Evolutionary conservation across 2,888 invertebrate species (phyloP).

Genomic region (Anarsia innoxiella): DNA sequence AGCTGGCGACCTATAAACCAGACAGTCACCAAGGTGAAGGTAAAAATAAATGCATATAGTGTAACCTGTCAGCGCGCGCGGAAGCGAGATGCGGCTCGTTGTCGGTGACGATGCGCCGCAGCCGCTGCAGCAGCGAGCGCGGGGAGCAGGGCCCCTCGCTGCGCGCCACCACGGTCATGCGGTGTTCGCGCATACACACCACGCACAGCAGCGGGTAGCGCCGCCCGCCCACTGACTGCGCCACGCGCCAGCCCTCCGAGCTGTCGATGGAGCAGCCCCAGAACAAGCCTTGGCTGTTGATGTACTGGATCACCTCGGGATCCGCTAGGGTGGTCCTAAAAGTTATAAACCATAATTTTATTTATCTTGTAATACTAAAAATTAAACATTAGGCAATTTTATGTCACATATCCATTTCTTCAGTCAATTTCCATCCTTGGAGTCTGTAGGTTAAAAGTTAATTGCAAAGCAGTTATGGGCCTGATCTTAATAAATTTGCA

Average conservation of each 20-base stretch:
- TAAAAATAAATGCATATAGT: too few relatives aligned
- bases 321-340: slow-evolving; percentile 81
- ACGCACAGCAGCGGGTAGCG: slow-evolving; percentile 91
- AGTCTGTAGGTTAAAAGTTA: too few relatives aligned
- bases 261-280: slow-evolving; percentile 95
- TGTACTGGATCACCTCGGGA: slow-evolving; percentile 83
- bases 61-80: slow-evolving; percentile 91
- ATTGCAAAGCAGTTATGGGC: too few relatives aligned
- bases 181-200: slow-evolving; percentile 90
- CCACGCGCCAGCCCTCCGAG: slow-evolving; percentile 94
- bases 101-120: slow-evolving; percentile 85
- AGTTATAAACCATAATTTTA: background rate
- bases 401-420: too few relatives aligned
- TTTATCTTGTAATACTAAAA: background rate
- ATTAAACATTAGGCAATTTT: background rate
- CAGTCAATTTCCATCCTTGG: too few relatives aligned
- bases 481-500: too few relatives aligned
- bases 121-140: slow-evolving; percentile 80
- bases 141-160: slow-evolving; percentile 90
- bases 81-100: slow-evolving; percentile 92
- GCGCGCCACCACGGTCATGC: slow-evolving; percentile 94
- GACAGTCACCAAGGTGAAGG: too few relatives aligned
- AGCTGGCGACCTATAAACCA: too few relatives aligned
- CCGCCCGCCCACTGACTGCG: slow-evolving; percentile 88
- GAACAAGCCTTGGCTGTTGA: slow-evolving; percentile 89